Evolutionary conservation across 2,797 vertebrate genomes (phyloP).

Genomic region (Onychomys torridus): DNA sequence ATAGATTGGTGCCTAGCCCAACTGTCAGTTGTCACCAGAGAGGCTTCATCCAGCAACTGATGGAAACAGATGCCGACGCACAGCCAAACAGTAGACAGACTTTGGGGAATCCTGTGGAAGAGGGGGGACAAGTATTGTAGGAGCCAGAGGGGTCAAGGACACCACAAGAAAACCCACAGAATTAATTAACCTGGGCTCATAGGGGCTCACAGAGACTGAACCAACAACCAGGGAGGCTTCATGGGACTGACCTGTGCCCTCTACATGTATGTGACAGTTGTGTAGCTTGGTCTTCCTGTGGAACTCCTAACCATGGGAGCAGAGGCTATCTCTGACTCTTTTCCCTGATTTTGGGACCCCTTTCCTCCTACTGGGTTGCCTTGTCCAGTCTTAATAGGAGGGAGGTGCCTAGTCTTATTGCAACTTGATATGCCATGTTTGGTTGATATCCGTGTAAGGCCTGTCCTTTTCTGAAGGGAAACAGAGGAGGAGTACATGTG

Average conservation of each 20-base stretch:
- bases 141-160: background rate
- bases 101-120: background rate
- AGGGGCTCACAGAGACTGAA: background rate
- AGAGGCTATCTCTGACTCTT: background rate
- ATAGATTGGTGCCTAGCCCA: background rate
- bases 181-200: background rate
- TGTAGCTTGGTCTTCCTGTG: background rate
- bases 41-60: background rate
- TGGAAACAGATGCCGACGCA: background rate
- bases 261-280: background rate
- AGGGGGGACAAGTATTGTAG: background rate
- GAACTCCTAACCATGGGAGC: background rate
- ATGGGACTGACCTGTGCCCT: background rate
- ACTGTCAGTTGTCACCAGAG: background rate
- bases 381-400: background rate
- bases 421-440: background rate
- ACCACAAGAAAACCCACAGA: background rate
- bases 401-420: background rate
- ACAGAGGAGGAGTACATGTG: background rate
- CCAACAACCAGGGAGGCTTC: background rate
- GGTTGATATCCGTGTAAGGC: background rate
- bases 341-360: background rate
- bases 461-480: background rate
- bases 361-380: background rate
- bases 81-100: background rate